phyloP scores from a whole-genome alignment of 2,888 invertebrate species.

The Anoncus sp. region DNA sequence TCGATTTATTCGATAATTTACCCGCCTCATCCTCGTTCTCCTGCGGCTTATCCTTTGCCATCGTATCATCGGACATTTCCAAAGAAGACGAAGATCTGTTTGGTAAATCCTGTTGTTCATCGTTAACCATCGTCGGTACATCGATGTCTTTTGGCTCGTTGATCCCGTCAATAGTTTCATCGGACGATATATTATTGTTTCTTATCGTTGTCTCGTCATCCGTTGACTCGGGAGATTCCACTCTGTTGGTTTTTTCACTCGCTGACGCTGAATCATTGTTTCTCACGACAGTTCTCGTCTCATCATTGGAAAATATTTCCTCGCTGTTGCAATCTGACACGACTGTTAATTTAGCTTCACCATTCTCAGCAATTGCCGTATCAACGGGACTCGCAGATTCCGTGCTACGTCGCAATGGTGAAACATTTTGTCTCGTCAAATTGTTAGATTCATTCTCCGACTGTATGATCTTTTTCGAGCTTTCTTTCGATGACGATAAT shows the following conservation, averaged over 20 bases:
- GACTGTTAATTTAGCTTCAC: conserved; percentile 10
- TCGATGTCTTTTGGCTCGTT: not conserved
- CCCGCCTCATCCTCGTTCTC: not conserved
- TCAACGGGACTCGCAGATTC: conserved; percentile 3
- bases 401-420: not conserved
- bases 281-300: conserved; percentile 24
- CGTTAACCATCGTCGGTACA: not conserved
- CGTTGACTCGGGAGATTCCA: not conserved
- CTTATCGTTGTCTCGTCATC: not conserved
- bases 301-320: conserved; percentile 73
- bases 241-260: not conserved
- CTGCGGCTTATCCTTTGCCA: not conserved
- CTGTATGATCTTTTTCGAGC: conserved; percentile 20
- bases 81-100: conserved; percentile 8
- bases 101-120: not conserved
- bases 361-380: conserved; percentile 8
- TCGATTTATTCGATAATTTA: not conserved
- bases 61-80: not conserved
- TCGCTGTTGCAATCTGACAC: conserved; percentile 75
- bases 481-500: conserved; percentile 11
- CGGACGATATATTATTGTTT: conserved; percentile 1
- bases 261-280: not conserved
- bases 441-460: conserved; percentile 39
- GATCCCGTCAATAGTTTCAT: not conserved
- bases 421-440: not conserved